Conservation (phyloP, 2,113 vertebrate species). For the Anolis sagrei region DNA sequence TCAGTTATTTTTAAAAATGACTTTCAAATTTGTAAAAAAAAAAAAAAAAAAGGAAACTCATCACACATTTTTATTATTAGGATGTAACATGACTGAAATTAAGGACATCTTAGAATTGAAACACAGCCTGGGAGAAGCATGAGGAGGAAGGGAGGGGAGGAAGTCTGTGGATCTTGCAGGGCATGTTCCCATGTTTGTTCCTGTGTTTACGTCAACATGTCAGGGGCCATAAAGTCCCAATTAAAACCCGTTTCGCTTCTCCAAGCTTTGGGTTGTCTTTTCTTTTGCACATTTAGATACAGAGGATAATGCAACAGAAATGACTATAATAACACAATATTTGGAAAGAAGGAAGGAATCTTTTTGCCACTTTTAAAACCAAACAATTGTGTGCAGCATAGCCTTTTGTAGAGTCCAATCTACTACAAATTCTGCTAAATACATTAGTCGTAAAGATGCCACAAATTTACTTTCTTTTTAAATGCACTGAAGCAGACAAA, state of each 20-base stretch:
- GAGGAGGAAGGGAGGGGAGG: not conserved
- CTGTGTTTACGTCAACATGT: not conserved
- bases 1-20: not conserved
- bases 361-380: too few relatives aligned
- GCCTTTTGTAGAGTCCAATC: too few relatives aligned
- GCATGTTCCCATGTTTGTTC: not conserved
- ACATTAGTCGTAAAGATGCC: too few relatives aligned
- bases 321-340: too few relatives aligned
- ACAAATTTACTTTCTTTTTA: too few relatives aligned
- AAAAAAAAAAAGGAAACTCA: not conserved
- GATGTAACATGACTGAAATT: not conserved
- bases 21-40: too few relatives aligned
- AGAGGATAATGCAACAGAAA: not conserved
- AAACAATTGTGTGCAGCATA: too few relatives aligned
- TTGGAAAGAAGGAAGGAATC: too few relatives aligned
- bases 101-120: not conserved
- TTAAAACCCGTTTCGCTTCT: not conserved
- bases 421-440: too few relatives aligned
- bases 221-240: not conserved
- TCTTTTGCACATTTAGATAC: not conserved
- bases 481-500: too few relatives aligned
- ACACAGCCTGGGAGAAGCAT: not conserved
- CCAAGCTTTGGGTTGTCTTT: too few relatives aligned
- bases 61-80: not conserved
- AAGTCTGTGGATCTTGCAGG: not conserved